Evolutionary conservation across 1,140 invertebrate genomes (phyloP), one percentile per base, ranked within the genome.

Genomic region (Cyclina sinensis): DNA sequence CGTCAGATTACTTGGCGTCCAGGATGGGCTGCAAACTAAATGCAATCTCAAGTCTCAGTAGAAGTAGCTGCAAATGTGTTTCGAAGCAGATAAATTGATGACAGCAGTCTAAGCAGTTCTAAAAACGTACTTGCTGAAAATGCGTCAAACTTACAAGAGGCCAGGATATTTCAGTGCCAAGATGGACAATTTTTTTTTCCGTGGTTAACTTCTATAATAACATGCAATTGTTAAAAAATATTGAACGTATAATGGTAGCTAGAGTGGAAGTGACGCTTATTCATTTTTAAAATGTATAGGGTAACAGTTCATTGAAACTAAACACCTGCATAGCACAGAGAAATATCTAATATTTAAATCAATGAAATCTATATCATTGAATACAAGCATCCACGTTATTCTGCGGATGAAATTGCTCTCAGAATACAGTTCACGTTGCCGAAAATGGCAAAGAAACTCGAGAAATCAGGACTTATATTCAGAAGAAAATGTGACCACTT

Each of bases 401-500:
- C 48, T 16, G 57, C 78, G 14, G 59, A 80, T 37, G 48, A 68
- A 27, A 68, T 81, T 80, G 78, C 81, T 16, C n/a, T 21, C 12
- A 79, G 85, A 70, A 76, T 76, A 11, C 59, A 87, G 73, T 68
- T 46, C 1, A 43, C 54, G 51, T 24, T 80, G n/a, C 21, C 43
- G 57, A 24, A 27, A 51, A 46, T 24, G 65, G 48, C n/a, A n/a
- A n/a, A 46, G 27, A 70, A 2, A 11, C 57, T 80, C 59, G 54
- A 57, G 24, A 12, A 46, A 14, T 16, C 79, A 39, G 57, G 24
- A 62, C 57, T 7, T 62, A 62, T 24, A 27, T 21, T 21, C 14
- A 57, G 27, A 18, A 51, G 48, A 18, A 87, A 87, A n/a, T 87
- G 85, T 57, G 85, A 87, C 70, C 85, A 87, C 81, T 87, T 86